A percentile compares a stretch with the other conserved stretches of the same genome.
Conservation (phyloP, 2,113 vertebrate species). For the Callithrix jacchus region DNA sequence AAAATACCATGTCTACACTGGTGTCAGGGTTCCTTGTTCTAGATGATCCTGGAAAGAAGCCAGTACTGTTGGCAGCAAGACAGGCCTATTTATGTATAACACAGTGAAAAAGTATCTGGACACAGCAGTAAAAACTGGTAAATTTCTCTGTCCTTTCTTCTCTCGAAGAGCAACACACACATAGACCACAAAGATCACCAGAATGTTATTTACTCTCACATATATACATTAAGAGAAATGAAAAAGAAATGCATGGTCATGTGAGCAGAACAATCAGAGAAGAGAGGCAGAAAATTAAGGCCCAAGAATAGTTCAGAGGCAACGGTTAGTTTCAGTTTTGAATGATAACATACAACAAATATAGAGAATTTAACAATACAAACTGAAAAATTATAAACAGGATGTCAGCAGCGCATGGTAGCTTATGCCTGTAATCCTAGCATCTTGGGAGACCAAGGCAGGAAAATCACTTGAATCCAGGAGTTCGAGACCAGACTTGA, state of each 20-base stretch:
- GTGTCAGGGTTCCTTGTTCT: not conserved
- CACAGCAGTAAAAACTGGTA: not conserved
- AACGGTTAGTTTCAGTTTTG: not conserved
- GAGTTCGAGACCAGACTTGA: too few relatives aligned
- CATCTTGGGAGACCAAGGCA: too few relatives aligned
- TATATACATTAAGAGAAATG: fast-evolving
- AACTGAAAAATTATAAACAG: not conserved
- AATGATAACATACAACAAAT: not conserved
- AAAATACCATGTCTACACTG: not conserved
- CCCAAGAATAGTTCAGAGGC: not conserved
- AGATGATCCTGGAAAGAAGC: not conserved
- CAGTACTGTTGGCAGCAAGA: not conserved
- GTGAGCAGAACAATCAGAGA: fast-evolving
- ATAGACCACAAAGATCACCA: not conserved
- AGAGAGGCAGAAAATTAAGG: not conserved
- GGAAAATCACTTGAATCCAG: too few relatives aligned
- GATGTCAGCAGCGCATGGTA: too few relatives aligned
- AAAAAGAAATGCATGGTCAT: fast-evolving
- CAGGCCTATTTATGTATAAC: not conserved
- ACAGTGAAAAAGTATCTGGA: not conserved
- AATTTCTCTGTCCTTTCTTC: not conserved
- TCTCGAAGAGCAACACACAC: not conserved
- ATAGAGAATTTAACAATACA: not conserved
- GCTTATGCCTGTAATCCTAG: too few relatives aligned
- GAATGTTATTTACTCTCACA: not conserved